These are phyloP conservation scores for Heliothis peltigera DNA, from an alignment of 2,888 invertebrate genomes.

Conservation along the genomic window DNA sequence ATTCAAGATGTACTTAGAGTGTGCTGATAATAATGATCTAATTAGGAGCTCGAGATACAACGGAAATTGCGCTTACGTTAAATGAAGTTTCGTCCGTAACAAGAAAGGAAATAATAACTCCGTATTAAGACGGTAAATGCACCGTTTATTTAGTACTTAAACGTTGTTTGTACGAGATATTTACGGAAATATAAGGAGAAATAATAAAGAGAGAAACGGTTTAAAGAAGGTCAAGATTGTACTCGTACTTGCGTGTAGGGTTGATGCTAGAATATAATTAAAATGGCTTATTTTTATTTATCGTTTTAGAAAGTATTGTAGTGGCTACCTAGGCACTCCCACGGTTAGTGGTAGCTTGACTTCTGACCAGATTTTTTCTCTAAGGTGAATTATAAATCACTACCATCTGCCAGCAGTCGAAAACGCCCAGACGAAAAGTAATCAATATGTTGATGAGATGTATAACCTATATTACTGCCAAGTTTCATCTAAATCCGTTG, in stretches of 20 bases:
- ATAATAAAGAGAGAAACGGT: background rate
- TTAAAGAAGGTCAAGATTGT: background rate
- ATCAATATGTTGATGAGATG: too few species aligned
- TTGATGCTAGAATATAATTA: background rate
- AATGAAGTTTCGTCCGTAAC: slow-evolving; percentile 19
- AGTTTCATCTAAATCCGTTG: too few species aligned
- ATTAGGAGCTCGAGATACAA: slow-evolving; percentile 18
- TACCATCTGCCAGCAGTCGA: too few species aligned
- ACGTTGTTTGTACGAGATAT: slow-evolving; percentile 7
- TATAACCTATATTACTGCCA: too few species aligned
- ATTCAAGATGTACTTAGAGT: background rate
- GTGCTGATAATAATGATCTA: slow-evolving; percentile 7
- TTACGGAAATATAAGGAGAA: slow-evolving; percentile 5
- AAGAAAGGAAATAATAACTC: slow-evolving; percentile 30
- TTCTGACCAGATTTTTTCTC: too few species aligned
- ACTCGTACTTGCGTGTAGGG: background rate
- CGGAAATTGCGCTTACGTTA: slow-evolving; percentile 9
- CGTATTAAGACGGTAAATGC: slow-evolving; percentile 15
- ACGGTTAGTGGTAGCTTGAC: too few species aligned
- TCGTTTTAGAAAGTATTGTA: too few species aligned
- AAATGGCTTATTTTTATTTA: background rate
- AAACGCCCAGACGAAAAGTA: too few species aligned
- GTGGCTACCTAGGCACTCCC: too few species aligned
- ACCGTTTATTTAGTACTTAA: slow-evolving; percentile 26
- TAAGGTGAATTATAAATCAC: too few species aligned